Evolutionary conservation across 2,113 vertebrate species (phyloP).

Genomic region (Sardina pilchardus): DNA sequence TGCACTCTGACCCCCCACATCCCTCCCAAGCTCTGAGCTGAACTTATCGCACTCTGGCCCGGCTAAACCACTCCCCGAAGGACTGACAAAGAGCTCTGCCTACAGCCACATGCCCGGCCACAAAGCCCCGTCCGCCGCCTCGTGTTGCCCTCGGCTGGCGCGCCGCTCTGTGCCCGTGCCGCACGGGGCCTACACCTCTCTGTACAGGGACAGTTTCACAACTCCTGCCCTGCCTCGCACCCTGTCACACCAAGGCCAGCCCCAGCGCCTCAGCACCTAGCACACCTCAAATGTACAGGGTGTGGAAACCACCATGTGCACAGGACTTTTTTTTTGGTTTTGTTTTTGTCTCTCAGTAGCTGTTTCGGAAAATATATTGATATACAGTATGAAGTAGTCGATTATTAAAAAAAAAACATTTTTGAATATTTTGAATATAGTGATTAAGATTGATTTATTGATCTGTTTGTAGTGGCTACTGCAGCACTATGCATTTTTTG

Average conservation of each 20-base stretch:
- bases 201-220: constrained; percentile 43
- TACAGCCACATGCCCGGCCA: constrained; percentile 19
- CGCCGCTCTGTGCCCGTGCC: constrained; percentile 36
- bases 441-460: not conserved
- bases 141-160: constrained; percentile 29
- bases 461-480: not conserved
- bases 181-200: constrained; percentile 27
- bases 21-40: constrained; percentile 34
- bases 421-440: not conserved
- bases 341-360: not conserved
- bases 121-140: constrained; percentile 22
- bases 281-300: not conserved
- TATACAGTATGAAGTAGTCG: not conserved
- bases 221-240: constrained; percentile 9
- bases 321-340: not conserved
- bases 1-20: not conserved
- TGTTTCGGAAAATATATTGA: not conserved
- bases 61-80: constrained; percentile 3
- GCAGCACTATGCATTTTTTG: too few species aligned
- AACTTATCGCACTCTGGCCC: not conserved
- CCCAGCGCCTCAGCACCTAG: not conserved
- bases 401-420: not conserved
- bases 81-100: constrained; percentile 25
- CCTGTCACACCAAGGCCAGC: not conserved
- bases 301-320: not conserved